Base-by-base conservation (phyloP, 2,113 vertebrate species). In the Serinus canaria region DNA sequence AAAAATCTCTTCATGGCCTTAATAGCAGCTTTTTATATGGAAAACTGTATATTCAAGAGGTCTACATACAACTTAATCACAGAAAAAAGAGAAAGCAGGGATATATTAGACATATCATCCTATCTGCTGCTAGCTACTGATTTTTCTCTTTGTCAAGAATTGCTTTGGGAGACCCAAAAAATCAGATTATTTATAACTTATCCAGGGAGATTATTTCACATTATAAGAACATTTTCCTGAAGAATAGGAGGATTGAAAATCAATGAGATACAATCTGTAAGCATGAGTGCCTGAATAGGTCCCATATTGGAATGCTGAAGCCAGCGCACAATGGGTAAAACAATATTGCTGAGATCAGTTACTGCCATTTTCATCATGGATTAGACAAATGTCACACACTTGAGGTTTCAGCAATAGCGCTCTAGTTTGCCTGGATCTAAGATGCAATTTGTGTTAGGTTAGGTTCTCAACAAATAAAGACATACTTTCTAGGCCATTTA, bases 1-100 rank as follows among this genome's bases (percentile, higher is more conserved):
- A 88, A 93, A 93, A 96, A 96, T 94, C 90, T 92, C 90, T 82
- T 88, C 73, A 81, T 79, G 79, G 53, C 55, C 68, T 94, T 84
- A 85, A 86, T 13, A 90, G 63, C 58, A 91, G 64, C 30, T 83
- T 94, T 97, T 94, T 90, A 72, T 69, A 78, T 43, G 83, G 88
- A 89, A 95, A 95, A 95, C 52, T 86, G 16, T 87, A 69, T 75
- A 70, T 93, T 95, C 68, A 78, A 93, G 68, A 81, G n/a, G 17
- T 83, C 60, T 70, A 30, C 16, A 30, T 88, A 68, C 49, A 94
- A 95, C 88, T 95, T 83, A 81, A 95, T 96, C 44, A 60, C 10
- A 43, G 41, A n/a, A 80, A 73, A 70, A 52, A 72, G 59, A 74
- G 43, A 83, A 83, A 62, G 56, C 17, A 86, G 64, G 53, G 19